A percentile compares a stretch with the other conserved stretches of the same genome.
phyloP scores from a whole-genome alignment of 1,140 invertebrate genomes.

The Panagrolaimus sp. region DNA sequence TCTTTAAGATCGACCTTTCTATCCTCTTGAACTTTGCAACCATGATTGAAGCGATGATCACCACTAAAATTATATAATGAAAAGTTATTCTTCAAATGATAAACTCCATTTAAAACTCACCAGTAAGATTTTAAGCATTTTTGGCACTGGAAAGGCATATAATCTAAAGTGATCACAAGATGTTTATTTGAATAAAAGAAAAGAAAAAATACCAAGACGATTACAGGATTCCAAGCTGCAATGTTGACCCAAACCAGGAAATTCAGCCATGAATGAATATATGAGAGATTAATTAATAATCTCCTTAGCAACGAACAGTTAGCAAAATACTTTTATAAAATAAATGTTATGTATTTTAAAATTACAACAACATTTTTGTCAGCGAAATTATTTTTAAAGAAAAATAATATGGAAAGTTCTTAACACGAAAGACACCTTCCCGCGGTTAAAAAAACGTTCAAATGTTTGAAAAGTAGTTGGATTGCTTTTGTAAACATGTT shows the following conservation, averaged over 20 bases:
- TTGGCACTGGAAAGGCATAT: not conserved
- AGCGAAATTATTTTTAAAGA: too few relatives aligned
- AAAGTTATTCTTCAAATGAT: not conserved
- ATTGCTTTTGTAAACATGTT: too few relatives aligned
- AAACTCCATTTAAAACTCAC: not conserved
- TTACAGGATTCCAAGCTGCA: not conserved
- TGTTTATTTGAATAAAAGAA: not conserved
- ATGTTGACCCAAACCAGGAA: constrained; percentile 5
- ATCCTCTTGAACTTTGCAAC: not conserved
- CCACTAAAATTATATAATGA: not conserved
- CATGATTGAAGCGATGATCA: not conserved
- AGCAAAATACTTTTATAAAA: too few relatives aligned
- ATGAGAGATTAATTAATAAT: too few relatives aligned
- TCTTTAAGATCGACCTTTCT: not conserved
- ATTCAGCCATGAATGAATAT: not conserved
- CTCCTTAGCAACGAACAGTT: too few relatives aligned
- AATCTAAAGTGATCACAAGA: not conserved
- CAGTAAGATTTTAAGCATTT: not conserved
- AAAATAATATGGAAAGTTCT: too few relatives aligned
- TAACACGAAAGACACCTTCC: too few relatives aligned
- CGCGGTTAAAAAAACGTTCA: too few relatives aligned
- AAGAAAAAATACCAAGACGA: not conserved
- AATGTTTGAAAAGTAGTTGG: too few relatives aligned
- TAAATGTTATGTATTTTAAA: too few relatives aligned
- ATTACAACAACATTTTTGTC: too few relatives aligned